Evolutionary conservation across 2,113 vertebrate genomes (phyloP).

Genomic region (Thamnaconus septentrionalis): DNA sequence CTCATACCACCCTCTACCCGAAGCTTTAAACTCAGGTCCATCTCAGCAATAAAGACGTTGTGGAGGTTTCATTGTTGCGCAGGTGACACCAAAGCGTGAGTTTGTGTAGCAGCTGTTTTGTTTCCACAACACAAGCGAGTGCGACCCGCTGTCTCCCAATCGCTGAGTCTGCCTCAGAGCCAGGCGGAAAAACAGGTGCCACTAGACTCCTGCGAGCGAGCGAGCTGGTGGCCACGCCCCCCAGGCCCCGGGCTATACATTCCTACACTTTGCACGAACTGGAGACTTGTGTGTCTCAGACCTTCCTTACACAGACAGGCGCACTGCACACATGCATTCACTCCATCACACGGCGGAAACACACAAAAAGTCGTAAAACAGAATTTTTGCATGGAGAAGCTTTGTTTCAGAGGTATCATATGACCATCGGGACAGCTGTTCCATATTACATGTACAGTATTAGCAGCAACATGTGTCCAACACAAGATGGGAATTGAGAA

Average conservation of each 20-base stretch:
- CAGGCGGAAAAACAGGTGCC: conserved; percentile 71
- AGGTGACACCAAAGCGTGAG: neutral
- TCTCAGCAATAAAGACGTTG: neutral
- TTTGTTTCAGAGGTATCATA: conserved; percentile 10
- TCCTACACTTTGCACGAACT: conserved; percentile 45
- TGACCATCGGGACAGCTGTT: conserved; percentile 28
- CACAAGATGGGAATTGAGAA: no score
- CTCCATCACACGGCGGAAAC: neutral
- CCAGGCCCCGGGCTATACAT: conserved; percentile 61
- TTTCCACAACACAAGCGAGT: conserved; percentile 35
- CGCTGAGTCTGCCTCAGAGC: conserved; percentile 35
- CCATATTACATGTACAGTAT: conserved; percentile 8
- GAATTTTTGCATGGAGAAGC: conserved; percentile 7
- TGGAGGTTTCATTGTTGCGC: neutral
- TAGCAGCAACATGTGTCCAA: conserved; percentile 6
- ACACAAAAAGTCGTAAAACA: conserved; percentile 12
- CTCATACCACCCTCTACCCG: no score
- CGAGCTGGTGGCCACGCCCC: conserved; percentile 35
- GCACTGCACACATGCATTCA: conserved; percentile 6
- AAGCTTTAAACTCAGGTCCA: no score
- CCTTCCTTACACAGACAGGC: conserved; percentile 36
- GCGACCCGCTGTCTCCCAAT: conserved; percentile 22
- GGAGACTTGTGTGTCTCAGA: conserved; percentile 40
- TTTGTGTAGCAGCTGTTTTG: conserved; percentile 45
- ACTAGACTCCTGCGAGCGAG: conserved; percentile 34